Percentiles rank a stretch among this genome's conserved stretches.
Conservation (phyloP, 2,797 vertebrate species). For the Delichon dasypus region DNA sequence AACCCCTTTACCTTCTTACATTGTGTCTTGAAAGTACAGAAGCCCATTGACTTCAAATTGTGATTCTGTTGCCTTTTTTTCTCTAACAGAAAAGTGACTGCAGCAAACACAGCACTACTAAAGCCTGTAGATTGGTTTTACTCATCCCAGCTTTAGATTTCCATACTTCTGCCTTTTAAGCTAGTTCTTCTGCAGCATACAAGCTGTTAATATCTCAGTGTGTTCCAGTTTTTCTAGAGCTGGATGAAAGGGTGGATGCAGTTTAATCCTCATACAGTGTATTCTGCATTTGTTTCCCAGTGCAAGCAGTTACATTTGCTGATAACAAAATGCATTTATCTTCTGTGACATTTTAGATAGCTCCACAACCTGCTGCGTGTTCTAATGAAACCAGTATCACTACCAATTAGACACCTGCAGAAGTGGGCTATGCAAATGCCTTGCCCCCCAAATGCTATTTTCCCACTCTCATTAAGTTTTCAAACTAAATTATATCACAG, state of each 20-base stretch:
- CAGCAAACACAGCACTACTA: neutral
- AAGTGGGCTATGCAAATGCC: slow-evolving; percentile 46
- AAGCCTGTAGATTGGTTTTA: neutral
- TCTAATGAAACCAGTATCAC: slow-evolving; percentile 58
- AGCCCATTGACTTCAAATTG: neutral
- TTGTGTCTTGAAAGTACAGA: neutral
- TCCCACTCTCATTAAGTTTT: slow-evolving; percentile 58
- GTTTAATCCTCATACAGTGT: neutral
- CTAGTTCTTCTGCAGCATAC: neutral
- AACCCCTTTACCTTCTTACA: neutral
- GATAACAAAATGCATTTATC: slow-evolving; percentile 44
- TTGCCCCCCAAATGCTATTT: slow-evolving; percentile 29
- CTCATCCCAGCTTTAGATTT: neutral
- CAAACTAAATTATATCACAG: slow-evolving; percentile 49
- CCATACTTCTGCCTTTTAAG: neutral
- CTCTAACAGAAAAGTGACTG: neutral
- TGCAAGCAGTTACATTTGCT: slow-evolving; percentile 8
- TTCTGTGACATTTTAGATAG: slow-evolving; percentile 29
- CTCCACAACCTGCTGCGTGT: slow-evolving; percentile 43
- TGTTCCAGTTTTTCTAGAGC: neutral
- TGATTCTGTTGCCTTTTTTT: neutral
- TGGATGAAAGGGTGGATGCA: neutral
- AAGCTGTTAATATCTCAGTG: neutral
- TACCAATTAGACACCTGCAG: slow-evolving; percentile 65
- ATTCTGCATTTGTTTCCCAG: neutral